phyloP scores from a whole-genome alignment of 92 coral and sea anemone species.

The Virgularia gustaviana region DNA sequence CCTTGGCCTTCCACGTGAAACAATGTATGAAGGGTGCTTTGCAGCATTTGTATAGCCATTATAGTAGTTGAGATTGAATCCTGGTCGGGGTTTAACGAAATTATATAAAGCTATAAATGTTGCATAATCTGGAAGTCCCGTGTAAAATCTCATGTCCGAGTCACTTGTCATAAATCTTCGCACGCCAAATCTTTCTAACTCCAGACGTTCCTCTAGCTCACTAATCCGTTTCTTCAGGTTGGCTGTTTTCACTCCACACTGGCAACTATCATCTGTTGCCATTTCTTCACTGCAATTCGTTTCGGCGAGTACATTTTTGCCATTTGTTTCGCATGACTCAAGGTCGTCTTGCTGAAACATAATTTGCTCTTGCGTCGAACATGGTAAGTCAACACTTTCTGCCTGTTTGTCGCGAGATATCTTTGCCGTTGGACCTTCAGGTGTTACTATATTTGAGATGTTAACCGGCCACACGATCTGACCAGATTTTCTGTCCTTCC shows the following conservation, averaged over 20 bases:
- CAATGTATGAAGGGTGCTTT: constrained; percentile 34
- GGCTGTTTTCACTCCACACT: constrained; percentile 21
- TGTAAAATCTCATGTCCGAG: constrained; percentile 55
- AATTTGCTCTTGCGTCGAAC: not conserved
- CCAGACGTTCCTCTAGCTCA: constrained; percentile 37
- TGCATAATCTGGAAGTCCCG: constrained; percentile 44
- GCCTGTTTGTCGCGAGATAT: not conserved
- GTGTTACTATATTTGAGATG: constrained; percentile 30
- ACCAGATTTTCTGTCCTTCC: constrained; percentile 38
- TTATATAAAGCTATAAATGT: constrained; percentile 40
- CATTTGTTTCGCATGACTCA: not conserved
- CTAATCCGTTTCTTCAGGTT: constrained; percentile 28
- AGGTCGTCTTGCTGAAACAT: not conserved
- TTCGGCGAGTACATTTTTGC: not conserved
- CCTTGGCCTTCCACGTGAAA: constrained; percentile 41
- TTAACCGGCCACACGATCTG: constrained; percentile 50
- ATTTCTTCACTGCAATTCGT: not conserved
- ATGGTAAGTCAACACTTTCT: not conserved
- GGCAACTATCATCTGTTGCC: constrained; percentile 22
- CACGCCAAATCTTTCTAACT: constrained; percentile 45
- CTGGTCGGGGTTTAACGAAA: constrained; percentile 48
- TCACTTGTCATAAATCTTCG: constrained; percentile 42
- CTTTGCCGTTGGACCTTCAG: not conserved
- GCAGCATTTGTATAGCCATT: constrained; percentile 35
- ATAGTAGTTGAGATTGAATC: constrained; percentile 40